Percentiles rank a stretch among this genome's conserved stretches.
phyloP scores from a whole-genome alignment of 1,140 invertebrate species.

The Diprion similis region DNA sequence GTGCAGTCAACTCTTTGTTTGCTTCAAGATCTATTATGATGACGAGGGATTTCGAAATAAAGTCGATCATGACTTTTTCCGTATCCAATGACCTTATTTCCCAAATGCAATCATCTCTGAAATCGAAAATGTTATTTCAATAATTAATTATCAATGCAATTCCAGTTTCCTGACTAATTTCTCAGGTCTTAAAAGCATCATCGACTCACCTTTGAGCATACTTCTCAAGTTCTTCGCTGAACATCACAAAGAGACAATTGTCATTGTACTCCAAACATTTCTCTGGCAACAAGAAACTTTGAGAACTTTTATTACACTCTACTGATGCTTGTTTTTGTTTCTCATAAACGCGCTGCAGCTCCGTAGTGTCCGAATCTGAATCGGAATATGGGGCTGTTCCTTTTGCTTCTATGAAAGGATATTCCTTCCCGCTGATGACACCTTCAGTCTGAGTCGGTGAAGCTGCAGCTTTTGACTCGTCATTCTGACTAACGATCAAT shows the following conservation, averaged over 20 bases:
- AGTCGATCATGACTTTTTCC: slow-evolving; percentile 35
- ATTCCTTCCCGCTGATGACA: too few species aligned
- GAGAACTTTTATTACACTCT: background rate
- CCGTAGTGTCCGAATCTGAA: background rate
- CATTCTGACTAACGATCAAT: too few species aligned
- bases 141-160: background rate
- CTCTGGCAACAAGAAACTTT: background rate
- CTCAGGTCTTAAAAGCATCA: too few species aligned
- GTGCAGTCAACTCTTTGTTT: background rate
- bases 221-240: background rate
- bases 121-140: slow-evolving; percentile 23
- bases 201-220: background rate
- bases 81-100: slow-evolving; percentile 30
- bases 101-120: slow-evolving; percentile 46
- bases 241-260: background rate
- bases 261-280: background rate
- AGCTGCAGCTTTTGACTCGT: too few species aligned
- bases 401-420: too few species aligned
- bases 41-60: slow-evolving; percentile 43
- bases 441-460: too few species aligned
- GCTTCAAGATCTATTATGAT: slow-evolving; percentile 27
- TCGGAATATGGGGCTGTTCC: background rate
- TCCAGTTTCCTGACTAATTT: background rate
- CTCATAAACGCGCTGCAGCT: background rate
- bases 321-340: background rate